Conservation (phyloP, 2,113 vertebrate genomes). For the Melanerpes aurifrons region DNA sequence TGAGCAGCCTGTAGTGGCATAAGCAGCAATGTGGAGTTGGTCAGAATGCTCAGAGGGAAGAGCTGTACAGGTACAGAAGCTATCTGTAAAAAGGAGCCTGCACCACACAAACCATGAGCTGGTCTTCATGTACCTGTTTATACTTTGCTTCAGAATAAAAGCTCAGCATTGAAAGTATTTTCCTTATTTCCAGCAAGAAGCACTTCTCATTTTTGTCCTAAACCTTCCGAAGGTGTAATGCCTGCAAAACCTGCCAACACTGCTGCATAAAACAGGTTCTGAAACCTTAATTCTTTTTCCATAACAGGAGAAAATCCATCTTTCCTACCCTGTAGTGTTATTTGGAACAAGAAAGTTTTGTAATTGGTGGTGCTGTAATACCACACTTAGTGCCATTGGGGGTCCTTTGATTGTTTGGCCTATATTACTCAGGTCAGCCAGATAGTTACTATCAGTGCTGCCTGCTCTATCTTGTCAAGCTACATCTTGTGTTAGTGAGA, state of each 20-base stretch:
- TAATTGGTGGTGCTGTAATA: fast-evolving
- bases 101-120: background rate
- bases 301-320: background rate
- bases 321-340: background rate
- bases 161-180: background rate
- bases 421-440: background rate
- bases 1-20: background rate
- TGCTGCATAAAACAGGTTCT: background rate
- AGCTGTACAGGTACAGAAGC: background rate
- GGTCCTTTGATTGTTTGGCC: background rate
- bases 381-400: background rate
- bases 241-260: background rate
- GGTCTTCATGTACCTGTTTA: background rate
- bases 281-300: background rate
- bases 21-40: background rate
- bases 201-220: background rate
- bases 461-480: background rate
- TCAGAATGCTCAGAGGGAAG: background rate
- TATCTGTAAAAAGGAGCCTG: background rate
- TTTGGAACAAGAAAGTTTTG: background rate
- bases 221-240: background rate
- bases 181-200: background rate
- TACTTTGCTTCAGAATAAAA: background rate
- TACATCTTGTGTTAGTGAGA: background rate
- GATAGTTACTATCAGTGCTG: background rate